These are phyloP conservation scores for Cynopterus sphinx DNA, from an alignment of 2,797 vertebrate species.

Conservation along the genomic window DNA sequence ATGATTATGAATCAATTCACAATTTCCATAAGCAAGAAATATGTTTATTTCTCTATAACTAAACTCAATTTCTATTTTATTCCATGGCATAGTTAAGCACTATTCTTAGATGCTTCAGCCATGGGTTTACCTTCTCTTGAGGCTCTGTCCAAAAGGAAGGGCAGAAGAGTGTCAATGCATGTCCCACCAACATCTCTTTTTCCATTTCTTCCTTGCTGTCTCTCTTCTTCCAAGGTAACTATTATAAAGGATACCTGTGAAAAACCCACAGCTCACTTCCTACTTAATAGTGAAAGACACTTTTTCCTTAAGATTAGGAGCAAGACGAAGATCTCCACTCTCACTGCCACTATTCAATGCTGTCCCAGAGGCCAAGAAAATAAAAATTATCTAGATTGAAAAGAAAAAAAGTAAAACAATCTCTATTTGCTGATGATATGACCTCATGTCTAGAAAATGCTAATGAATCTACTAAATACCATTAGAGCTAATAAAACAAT, in stretches of 20 bases:
- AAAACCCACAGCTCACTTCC: background rate
- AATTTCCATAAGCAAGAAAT: constrained; percentile 15
- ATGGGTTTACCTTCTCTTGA: background rate
- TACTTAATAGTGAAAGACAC: background rate
- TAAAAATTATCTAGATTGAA: constrained; percentile 18
- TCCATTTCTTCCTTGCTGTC: background rate
- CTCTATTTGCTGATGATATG: background rate
- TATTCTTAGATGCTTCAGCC: background rate
- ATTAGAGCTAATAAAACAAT: background rate
- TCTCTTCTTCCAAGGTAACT: background rate
- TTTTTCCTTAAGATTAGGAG: background rate
- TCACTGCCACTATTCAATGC: background rate
- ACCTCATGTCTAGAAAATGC: constrained; percentile 17
- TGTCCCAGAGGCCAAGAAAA: background rate
- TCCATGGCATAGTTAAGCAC: background rate
- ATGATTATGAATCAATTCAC: background rate
- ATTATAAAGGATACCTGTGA: background rate
- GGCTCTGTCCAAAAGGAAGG: background rate
- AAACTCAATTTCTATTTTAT: background rate
- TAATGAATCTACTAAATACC: constrained; percentile 15
- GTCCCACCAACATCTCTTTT: background rate
- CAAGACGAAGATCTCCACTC: background rate
- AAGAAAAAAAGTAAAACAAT: background rate
- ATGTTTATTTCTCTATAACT: constrained; percentile 5
- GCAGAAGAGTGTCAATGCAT: background rate